Percentiles rank a stretch among this genome's conserved stretches.
These are phyloP conservation scores for Spinus olivaceus DNA, from an alignment of 2,797 vertebrate species.

Conservation along the genomic window DNA sequence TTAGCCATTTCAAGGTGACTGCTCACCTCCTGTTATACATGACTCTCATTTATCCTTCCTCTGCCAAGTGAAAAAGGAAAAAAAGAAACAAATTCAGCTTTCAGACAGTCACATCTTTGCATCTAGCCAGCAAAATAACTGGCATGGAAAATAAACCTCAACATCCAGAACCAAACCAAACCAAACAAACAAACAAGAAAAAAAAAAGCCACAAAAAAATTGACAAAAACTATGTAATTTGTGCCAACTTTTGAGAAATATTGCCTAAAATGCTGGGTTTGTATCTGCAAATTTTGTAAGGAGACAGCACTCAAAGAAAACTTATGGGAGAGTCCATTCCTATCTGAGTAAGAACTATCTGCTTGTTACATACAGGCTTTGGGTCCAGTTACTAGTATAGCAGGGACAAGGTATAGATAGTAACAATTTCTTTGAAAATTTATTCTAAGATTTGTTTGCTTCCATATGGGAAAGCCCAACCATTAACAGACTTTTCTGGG, in stretches of 20 bases:
- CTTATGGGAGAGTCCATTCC: neutral
- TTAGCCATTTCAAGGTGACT: neutral
- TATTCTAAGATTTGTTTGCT: neutral
- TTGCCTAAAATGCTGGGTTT: neutral
- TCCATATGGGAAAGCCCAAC: neutral
- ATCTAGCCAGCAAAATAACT: neutral
- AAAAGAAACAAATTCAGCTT: neutral
- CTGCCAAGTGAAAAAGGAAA: neutral
- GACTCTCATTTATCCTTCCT: neutral
- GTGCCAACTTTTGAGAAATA: neutral
- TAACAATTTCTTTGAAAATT: neutral
- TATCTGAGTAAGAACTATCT: neutral
- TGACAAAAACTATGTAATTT: neutral
- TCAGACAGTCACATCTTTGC: neutral
- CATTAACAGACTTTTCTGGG: no score
- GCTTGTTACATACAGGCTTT: neutral
- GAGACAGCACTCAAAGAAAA: neutral
- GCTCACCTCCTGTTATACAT: neutral
- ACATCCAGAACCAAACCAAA: neutral
- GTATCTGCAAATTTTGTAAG: neutral
- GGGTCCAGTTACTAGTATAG: neutral
- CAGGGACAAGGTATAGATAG: neutral
- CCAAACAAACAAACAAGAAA: neutral
- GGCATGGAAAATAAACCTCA: neutral
- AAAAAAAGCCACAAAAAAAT: neutral